A percentile compares a stretch with the other conserved stretches of the same genome.
phyloP scores from a whole-genome alignment of 2,113 vertebrate species.

The Myotis lucifugus region DNA sequence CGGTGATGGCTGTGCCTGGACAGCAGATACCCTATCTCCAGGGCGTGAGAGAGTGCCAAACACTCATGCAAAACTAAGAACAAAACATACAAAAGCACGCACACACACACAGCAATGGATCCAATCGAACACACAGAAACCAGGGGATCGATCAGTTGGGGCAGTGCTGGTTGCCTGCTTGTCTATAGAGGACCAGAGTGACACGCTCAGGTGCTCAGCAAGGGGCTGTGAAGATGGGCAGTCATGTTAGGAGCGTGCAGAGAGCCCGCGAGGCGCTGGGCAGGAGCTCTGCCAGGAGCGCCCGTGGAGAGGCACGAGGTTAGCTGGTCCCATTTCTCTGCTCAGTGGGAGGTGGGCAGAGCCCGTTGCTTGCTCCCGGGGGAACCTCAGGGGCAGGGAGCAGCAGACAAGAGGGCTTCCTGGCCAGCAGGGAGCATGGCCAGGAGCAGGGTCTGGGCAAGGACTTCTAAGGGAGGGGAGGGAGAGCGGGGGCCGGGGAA shows the following conservation, averaged over 20 bases:
- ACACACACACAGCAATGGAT: slow-evolving; percentile 64
- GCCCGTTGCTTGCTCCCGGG: slow-evolving; percentile 41
- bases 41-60: slow-evolving; percentile 58
- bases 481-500: neutral
- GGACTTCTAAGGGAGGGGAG: neutral
- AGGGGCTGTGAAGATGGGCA: slow-evolving; percentile 80
- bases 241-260: slow-evolving; percentile 76
- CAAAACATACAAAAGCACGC: slow-evolving; percentile 81
- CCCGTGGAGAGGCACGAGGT: neutral
- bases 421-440: slow-evolving; percentile 42
- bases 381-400: slow-evolving; percentile 53
- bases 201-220: slow-evolving; percentile 87
- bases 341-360: slow-evolving; percentile 58
- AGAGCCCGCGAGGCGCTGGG: neutral
- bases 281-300: neutral
- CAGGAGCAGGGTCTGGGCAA: slow-evolving; percentile 54
- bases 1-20: slow-evolving; percentile 85
- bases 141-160: slow-evolving; percentile 82
- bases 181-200: slow-evolving; percentile 94
- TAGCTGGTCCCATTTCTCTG: neutral
- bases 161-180: slow-evolving; percentile 99
- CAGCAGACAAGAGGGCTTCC: slow-evolving; percentile 58
- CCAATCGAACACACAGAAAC: slow-evolving; percentile 48
- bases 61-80: slow-evolving; percentile 84
- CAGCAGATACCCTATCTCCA: slow-evolving; percentile 67